Conservation (phyloP, 2,888 invertebrate species). For the Trachelus iudaicus region DNA sequence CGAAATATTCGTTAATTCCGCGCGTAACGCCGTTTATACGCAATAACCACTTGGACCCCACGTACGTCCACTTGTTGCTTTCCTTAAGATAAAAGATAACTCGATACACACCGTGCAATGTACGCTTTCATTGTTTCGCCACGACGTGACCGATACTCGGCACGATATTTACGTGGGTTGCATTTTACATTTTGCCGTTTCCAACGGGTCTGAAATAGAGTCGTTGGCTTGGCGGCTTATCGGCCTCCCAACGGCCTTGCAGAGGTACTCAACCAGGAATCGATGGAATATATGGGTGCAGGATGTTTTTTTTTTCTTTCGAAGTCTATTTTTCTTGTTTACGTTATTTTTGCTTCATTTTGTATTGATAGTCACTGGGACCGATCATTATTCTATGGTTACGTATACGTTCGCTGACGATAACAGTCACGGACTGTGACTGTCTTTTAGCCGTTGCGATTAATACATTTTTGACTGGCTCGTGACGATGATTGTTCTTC, state of each 20-base stretch:
- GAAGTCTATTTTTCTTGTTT: background rate
- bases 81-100: background rate
- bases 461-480: background rate
- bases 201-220: conserved; percentile 27
- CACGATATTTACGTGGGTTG: background rate
- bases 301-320: background rate
- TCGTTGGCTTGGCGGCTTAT: conserved; percentile 27
- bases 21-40: background rate
- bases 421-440: background rate
- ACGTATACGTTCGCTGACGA: background rate
- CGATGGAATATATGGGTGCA: background rate
- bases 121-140: background rate
- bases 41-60: background rate
- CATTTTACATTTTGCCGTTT: conserved; percentile 6
- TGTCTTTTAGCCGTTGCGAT: background rate
- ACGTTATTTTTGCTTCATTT: background rate
- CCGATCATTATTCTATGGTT: background rate
- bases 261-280: conserved; percentile 25
- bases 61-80: background rate
- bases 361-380: background rate
- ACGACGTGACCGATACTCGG: background rate
- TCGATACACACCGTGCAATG: background rate
- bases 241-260: conserved; percentile 33
- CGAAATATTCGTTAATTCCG: background rate
- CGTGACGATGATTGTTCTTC: background rate